Evolutionary conservation across 2,888 invertebrate genomes (phyloP), one percentile per base, ranked within the genome.

Genomic region (Andrena marginata): DNA sequence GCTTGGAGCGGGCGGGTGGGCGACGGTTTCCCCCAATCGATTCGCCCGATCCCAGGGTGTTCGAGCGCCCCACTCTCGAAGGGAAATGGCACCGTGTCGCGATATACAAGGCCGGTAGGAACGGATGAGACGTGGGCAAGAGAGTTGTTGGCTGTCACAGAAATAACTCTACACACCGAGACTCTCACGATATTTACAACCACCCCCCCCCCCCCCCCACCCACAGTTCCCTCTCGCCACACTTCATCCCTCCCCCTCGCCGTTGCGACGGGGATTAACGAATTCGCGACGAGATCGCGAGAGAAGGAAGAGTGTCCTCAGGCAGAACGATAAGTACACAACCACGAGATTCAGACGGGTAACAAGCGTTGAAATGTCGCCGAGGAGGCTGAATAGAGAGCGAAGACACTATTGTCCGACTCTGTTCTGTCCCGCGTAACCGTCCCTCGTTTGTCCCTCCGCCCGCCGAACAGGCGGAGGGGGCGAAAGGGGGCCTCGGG

Each of bases 101-200:
- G 31, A 4, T 2, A 3, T 16, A 26, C 56, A 8, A 23, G 4
- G n/a, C 63, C 13, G 49, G 26, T 29, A 33, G 49, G 83, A 67
- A 80, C 76, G 77, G 77, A 84, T 86, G 86, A 84, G 85, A 88
- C 85, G 86, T 88, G 87, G 89, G 89, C 87, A 90, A 89, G 81
- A 89, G 81, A 87, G 87, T 82, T 92, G 90, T 92, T 93, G 92
- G 95, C 95, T 95, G 95, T 96, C 97, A 94, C 97, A 97, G 97
- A 97, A 68, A 80, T 42, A 42, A 79, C 64, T 65, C 48, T 49
- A 75, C 75, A 86, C 87, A 79, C 69, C 51, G 56, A 68, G 74
- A 86, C 77, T 76, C 82, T 62, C 60, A 73, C 69, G 65, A 83
- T 70, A 65, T 68, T 56, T 63, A 83, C 77, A 77, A 80, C 56